Base-by-base conservation (phyloP, 1,140 invertebrate genomes). In the Drosophila biarmipes region DNA sequence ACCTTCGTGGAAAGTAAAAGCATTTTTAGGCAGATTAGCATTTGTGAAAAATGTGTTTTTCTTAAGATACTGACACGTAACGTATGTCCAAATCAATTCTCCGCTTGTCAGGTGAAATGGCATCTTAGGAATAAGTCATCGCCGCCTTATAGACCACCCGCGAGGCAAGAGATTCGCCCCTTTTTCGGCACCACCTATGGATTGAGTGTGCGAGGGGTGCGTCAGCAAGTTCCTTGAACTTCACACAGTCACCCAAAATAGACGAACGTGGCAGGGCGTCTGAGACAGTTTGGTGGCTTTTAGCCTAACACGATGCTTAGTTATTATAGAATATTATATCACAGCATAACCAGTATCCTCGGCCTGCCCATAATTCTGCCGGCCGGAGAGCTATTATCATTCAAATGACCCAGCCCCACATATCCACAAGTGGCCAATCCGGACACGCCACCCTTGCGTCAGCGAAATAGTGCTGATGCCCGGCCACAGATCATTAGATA, bases 201-300 rank as follows among this genome's bases (percentile, higher is more conserved):
- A 66, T 52, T 74, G 58, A 21, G 64, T 59, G 19, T 56, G 40
- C 42, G 24, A 27, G 10, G 46, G 24, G 52, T 82, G 71, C 55
- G 55, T 72, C 62, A 73, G 54, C 54, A 57, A 76, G 82, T 87
- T 89, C 74, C 82, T 89, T 87, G 84, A 87, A 89, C 82, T 89
- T 89, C 49, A 62, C 61, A 77, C 35, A 76, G 46, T 56, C 37
- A 59, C 57, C 45, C 40, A 45, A 57, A 77, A 66, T 62, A 85
- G 24, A 62, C 38, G 43, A 57, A 59, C 73, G 71, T 67, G 72
- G 71, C 51, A 56, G 40, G 52, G 49, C 24, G 62, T 15, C 24
- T 48, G 67, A 69, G 51, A 67, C 63, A 67, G 63, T 67, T 67
- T 67, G 63, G 63, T 48, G 67, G 34, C 66, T 48, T 56, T 38